These are phyloP conservation scores for Hirtodrosophila confusa DNA, from an alignment of 2,888 invertebrate genomes.

Conservation along the genomic window DNA sequence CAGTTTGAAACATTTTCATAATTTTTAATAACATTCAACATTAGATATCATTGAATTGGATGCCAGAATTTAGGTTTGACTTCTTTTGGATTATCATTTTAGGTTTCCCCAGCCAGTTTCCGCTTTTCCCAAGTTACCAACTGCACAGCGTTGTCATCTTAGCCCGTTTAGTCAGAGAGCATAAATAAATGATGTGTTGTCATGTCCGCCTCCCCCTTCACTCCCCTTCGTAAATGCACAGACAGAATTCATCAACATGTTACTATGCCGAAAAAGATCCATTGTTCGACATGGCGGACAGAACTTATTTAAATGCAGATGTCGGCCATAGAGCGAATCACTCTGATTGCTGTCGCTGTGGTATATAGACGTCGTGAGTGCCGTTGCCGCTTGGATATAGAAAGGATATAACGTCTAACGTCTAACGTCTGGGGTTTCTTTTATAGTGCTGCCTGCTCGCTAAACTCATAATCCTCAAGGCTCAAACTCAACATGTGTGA, in stretches of 20 bases:
- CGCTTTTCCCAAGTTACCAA: background rate
- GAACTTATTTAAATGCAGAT: slow-evolving; percentile 75
- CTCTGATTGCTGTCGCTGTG: slow-evolving; percentile 83
- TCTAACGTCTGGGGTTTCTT: too few relatives aligned
- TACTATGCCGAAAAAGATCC: slow-evolving; percentile 65
- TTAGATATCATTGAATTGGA: too few relatives aligned
- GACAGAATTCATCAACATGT: slow-evolving; percentile 71
- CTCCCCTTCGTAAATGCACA: background rate
- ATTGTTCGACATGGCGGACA: slow-evolving; percentile 66
- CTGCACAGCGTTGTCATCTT: background rate
- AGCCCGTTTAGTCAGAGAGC: slow-evolving; percentile 2
- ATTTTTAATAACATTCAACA: too few relatives aligned
- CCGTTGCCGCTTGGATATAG: slow-evolving; percentile 24
- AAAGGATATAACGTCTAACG: slow-evolving; percentile 43
- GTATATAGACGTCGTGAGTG: slow-evolving; percentile 81
- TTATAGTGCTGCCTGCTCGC: slow-evolving; percentile 56
- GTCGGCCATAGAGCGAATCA: slow-evolving; percentile 74
- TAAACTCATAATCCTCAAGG: slow-evolving; percentile 25
- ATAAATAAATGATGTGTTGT: slow-evolving; percentile 42
- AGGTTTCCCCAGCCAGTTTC: background rate
- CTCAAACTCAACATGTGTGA: slow-evolving; percentile 89
- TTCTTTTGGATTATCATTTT: background rate
- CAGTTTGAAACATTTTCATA: too few relatives aligned
- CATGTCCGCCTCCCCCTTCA: slow-evolving; percentile 17
- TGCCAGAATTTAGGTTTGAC: too few relatives aligned